A percentile compares a stretch with the other conserved stretches of the same genome.
Conservation (phyloP, 1,140 invertebrate genomes). For the Halesus radiatus region DNA sequence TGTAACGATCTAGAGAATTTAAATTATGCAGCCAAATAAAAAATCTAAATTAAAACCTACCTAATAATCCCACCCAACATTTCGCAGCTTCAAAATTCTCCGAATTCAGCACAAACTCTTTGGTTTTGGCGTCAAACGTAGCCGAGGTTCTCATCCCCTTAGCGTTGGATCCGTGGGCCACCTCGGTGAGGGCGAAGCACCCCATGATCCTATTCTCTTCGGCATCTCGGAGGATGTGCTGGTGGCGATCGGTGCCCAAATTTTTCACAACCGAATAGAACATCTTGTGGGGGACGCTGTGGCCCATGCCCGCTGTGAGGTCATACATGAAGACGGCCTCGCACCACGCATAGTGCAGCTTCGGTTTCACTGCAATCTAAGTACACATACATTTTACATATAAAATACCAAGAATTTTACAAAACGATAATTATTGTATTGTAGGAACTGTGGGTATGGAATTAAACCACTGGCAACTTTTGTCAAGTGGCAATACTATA, state of each 20-base stretch:
- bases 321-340: constrained; percentile 80
- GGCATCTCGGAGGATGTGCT: constrained; percentile 72
- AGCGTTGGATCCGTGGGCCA: constrained; percentile 90
- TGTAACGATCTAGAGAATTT: no score
- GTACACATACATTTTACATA: constrained; percentile 42
- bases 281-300: constrained; percentile 73
- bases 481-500: no score
- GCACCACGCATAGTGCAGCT: constrained; percentile 64
- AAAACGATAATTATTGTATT: not conserved
- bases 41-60: constrained; percentile 53
- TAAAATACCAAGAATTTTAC: constrained; percentile 1
- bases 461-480: no score
- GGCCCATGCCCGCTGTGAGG: constrained; percentile 76
- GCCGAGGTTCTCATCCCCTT: constrained; percentile 87
- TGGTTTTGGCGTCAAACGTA: constrained; percentile 79
- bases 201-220: constrained; percentile 74
- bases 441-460: no score
- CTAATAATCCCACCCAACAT: constrained; percentile 83
- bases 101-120: constrained; percentile 85
- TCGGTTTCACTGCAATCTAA: constrained; percentile 66
- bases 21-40: no score
- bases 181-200: constrained; percentile 88
- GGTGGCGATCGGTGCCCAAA: constrained; percentile 74
- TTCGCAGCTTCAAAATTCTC: constrained; percentile 90
- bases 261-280: constrained; percentile 70